These are phyloP conservation scores for Squalus acanthias DNA, from an alignment of 2,797 vertebrate species.

Conservation along the genomic window DNA sequence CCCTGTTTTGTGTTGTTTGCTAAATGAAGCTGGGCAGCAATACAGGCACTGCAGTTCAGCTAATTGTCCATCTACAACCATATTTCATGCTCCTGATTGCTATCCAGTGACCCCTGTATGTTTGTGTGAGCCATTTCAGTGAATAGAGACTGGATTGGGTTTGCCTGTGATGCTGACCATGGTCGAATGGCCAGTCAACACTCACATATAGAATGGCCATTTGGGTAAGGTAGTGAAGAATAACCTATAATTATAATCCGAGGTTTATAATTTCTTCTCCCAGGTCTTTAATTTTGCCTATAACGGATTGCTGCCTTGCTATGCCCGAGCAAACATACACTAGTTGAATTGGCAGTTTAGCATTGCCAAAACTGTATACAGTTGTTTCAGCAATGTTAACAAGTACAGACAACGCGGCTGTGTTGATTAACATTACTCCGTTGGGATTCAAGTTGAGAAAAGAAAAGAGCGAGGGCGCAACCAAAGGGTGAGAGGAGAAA, in stretches of 20 bases:
- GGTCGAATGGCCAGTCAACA: neutral
- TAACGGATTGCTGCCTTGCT: neutral
- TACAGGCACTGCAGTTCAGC: neutral
- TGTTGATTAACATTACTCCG: neutral
- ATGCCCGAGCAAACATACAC: neutral
- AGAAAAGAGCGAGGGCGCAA: neutral
- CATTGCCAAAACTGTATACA: neutral
- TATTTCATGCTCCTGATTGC: neutral
- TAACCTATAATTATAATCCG: neutral
- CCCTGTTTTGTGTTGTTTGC: neutral
- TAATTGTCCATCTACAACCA: neutral
- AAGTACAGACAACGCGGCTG: neutral
- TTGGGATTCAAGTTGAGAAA: conserved; percentile 2
- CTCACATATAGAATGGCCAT: neutral
- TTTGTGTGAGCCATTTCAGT: neutral
- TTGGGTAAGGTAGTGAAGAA: neutral
- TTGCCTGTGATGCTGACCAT: neutral
- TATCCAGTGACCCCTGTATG: neutral
- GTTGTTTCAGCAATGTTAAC: neutral
- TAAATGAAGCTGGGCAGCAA: neutral
- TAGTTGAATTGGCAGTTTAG: neutral
- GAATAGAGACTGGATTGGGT: neutral
- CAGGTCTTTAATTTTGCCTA: neutral
- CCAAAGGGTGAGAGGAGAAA: neutral
- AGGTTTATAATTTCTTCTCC: neutral